Evolutionary conservation across 2,888 invertebrate species (phyloP).

Genomic region (Pheosia gnoma): DNA sequence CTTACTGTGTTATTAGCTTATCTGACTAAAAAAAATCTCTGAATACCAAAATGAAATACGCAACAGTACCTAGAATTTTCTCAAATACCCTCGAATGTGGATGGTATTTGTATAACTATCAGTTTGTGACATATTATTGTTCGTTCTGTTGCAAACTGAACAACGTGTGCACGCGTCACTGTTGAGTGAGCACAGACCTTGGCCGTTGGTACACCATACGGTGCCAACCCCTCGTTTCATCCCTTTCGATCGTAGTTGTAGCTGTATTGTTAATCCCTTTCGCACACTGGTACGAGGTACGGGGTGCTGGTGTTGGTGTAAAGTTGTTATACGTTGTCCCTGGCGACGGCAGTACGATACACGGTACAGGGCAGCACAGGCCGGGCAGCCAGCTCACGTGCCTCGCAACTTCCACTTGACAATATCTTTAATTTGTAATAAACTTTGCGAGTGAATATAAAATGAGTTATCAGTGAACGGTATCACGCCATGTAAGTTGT

Average conservation of each 20-base stretch:
- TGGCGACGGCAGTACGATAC: conserved; percentile 77
- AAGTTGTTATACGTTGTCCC: conserved; percentile 79
- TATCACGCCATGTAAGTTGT: conserved; percentile 28
- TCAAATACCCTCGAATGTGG: no score
- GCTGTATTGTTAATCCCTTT: conserved; percentile 56
- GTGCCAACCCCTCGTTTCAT: conserved; percentile 58
- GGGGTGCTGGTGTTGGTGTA: conserved; percentile 67
- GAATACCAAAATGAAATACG: no score
- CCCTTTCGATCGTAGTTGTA: conserved; percentile 49
- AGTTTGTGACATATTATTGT: no score
- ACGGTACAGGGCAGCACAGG: conserved; percentile 61
- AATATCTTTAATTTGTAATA: conserved; percentile 51
- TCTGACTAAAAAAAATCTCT: no score
- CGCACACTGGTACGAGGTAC: conserved; percentile 52
- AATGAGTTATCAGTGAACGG: conserved; percentile 11
- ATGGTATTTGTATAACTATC: no score
- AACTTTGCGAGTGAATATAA: conserved; percentile 20
- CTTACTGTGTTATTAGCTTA: no score
- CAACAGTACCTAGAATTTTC: no score
- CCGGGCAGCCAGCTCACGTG: conserved; percentile 52
- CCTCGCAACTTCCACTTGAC: conserved; percentile 60
- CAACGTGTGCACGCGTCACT: conserved; percentile 61
- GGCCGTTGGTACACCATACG: conserved; percentile 60
- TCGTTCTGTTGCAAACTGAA: conserved; percentile 56
- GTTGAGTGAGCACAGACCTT: conserved; percentile 73